A percentile compares a stretch with the other conserved stretches of the same genome.
These are phyloP conservation scores for Pinna nobilis DNA, from an alignment of 1,140 invertebrate species.

Conservation along the genomic window DNA sequence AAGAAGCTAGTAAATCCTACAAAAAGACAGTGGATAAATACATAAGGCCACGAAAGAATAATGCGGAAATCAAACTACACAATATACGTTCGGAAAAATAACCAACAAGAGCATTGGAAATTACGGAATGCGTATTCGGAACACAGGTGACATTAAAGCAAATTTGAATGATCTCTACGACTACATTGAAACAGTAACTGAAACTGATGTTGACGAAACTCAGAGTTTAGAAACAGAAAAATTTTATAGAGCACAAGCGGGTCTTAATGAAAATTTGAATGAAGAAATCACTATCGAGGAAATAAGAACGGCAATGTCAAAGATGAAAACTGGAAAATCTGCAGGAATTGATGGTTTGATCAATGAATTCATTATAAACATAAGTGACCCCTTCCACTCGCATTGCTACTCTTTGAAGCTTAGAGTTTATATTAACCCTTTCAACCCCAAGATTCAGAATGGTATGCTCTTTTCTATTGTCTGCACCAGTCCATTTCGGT, in stretches of 20 bases:
- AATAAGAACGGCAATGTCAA: neutral
- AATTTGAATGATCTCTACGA: neutral
- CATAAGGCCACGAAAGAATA: neutral
- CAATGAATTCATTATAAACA: neutral
- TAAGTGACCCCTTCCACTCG: neutral
- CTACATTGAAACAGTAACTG: slow-evolving; percentile 6
- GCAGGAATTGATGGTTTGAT: neutral
- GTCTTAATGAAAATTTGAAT: neutral
- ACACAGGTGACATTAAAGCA: neutral
- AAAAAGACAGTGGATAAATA: slow-evolving; percentile 9
- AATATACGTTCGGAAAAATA: neutral
- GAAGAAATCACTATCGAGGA: neutral
- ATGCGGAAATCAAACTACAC: neutral
- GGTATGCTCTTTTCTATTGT: too few species aligned
- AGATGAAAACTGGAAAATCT: neutral
- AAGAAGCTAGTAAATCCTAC: slow-evolving; percentile 1
- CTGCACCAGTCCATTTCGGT: too few species aligned
- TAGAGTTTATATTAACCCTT: too few species aligned
- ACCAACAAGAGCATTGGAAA: neutral
- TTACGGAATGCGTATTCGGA: neutral
- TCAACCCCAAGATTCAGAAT: too few species aligned
- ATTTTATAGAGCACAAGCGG: too few species aligned
- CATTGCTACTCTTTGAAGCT: neutral
- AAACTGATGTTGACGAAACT: neutral
- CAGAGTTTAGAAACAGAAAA: neutral